Evolutionary conservation across 2,888 invertebrate genomes (phyloP), one percentile per base, ranked within the genome.

Genomic region (Catotricha subobsoleta): DNA sequence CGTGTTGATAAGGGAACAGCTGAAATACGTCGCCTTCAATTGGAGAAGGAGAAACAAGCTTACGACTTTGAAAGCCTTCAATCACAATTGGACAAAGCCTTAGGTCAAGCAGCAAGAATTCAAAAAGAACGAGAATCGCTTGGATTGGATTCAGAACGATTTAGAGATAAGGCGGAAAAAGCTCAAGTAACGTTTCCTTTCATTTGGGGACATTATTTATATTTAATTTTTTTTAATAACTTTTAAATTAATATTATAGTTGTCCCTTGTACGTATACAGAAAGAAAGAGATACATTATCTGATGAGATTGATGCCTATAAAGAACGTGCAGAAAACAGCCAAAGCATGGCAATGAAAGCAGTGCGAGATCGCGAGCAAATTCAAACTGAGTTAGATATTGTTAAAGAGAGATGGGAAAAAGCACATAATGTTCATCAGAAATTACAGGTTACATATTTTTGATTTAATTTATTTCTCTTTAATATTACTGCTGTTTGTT

Each of bases 61-160:
- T 90, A 86, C 62, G 91, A 91, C 64, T 86, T 83, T 61, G 90
- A 90, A 55, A 86, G 82, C 52, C 67, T 87, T 47, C 88, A 90
- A 59, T 80, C 86, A 37, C 90, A 91, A 61, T 68, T 91, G 58
- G 90, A 90, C 67, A 90, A 90, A 64, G 79, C 86, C 28, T 69
- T 88, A 47, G 87, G 84, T 15, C 86, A 87, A 60, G 76, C 84
- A 36, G 80, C 80, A 40, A 71, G 90, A 42, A 73, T 88, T 55
- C 88, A 88, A 64, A 90, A 90, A 60, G 91, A 92, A 60, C 71
- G 86, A 40, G 91, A 91, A 60, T 74, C 80, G 3, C 75, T 82
- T 20, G 81, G 83, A 53, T 58, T 83, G 47, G 91, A 91, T 51
- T 75, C 77, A 43, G 90, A 90, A 58, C 72, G 90, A 50, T 72